Evolutionary conservation across 2,113 vertebrate genomes (phyloP), one percentile per base, ranked within the genome.

Genomic region (Otocyon megalotis): DNA sequence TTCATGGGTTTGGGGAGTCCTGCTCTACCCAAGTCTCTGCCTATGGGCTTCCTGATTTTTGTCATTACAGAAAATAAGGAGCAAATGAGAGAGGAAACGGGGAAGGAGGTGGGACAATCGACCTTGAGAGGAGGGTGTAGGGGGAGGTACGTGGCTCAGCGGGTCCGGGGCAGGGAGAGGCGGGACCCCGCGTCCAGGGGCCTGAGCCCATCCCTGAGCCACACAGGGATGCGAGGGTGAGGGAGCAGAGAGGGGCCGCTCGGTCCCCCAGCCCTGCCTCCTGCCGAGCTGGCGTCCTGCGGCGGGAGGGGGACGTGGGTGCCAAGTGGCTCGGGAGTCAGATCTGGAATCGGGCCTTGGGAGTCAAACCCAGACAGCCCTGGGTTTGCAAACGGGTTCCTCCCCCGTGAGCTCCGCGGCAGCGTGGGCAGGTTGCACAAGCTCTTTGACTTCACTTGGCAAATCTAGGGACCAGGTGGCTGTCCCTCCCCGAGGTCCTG

Each of bases 221-320:
- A 62, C 24, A 62, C 15, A 17, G 0, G 28, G 37, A 17, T 13
- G 22, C 43, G 65, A 50, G 2, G 0, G 28, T 6, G 0, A 0
- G 26, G 28, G 48, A 0, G 58, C 28, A 35, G 19, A 37, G 5
- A 20, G 50, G 12, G 15, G 7, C 11, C 0, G 13, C n/a, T 56
- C 32, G 16, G 3, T 35, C 10, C 32, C n/a, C 72, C 26, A 2
- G 3, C 3, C 74, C 14, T 53, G 35, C 50, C 37, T 22, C 30
- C 24, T 1, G 1, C 67, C 48, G 84, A 71, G 28, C 14, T 4
- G 28, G n/a, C 12, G 11, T 30, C 82, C 35, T 9, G 32, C 2
- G 17, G 32, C n/a, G 6, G 8, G 16, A 50, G 76, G 43, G 67
- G 58, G 63, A 4, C 0, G 14, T 50, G 56, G 14, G 53, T 17